Evolutionary conservation across 2,797 vertebrate species (phyloP).

Genomic region (Ptychobarbus kaznakovi): DNA sequence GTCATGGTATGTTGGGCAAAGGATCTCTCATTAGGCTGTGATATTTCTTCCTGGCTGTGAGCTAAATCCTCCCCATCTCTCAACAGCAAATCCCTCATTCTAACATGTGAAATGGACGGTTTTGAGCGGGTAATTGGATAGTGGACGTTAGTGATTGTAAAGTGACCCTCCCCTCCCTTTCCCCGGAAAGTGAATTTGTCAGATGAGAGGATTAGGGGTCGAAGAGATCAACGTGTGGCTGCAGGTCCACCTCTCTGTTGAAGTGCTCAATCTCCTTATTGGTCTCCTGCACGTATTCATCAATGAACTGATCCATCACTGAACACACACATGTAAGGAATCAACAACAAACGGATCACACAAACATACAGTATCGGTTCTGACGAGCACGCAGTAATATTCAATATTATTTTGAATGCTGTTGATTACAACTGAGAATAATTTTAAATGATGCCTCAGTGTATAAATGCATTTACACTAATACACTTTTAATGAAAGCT

Average conservation of each 20-base stretch:
- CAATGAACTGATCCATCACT: constrained; percentile 96
- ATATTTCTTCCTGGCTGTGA: constrained; percentile 20
- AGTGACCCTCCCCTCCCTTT: constrained; percentile 51
- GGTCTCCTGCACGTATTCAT: constrained; percentile 88
- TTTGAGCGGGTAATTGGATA: constrained; percentile 41
- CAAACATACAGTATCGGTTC: neutral
- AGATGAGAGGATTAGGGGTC: constrained; percentile 70
- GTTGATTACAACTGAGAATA: neutral
- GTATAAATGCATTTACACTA: neutral
- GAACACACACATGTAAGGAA: constrained; percentile 77
- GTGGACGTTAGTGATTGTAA: constrained; percentile 48
- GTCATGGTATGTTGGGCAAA: constrained; percentile 33
- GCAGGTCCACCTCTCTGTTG: constrained; percentile 90
- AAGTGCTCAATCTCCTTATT: constrained; percentile 92
- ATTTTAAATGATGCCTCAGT: constrained; percentile 1
- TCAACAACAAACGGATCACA: constrained; percentile 23
- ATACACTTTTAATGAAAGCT: neutral
- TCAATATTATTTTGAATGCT: neutral
- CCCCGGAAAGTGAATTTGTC: constrained; percentile 52
- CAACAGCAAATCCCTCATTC: constrained; percentile 28
- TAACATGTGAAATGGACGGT: constrained; percentile 33
- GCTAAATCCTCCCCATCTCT: constrained; percentile 39
- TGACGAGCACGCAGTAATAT: neutral
- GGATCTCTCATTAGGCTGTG: constrained; percentile 44
- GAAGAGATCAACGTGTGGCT: constrained; percentile 89